Evolutionary conservation across 1,140 invertebrate species (phyloP).

Genomic region (Macrostomum lignano): DNA sequence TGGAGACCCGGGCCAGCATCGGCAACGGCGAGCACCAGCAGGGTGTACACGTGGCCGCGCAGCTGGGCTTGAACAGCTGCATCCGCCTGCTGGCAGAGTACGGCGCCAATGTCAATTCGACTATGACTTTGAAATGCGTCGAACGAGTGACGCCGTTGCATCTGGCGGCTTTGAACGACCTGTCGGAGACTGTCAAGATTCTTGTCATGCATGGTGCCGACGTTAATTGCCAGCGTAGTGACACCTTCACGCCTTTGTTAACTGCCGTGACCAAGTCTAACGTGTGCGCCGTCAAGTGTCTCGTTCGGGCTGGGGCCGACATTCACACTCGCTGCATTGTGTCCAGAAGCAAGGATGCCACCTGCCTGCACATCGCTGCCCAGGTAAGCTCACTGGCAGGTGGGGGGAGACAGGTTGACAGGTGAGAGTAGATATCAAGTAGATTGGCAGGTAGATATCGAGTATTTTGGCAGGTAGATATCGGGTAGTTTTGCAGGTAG

Average conservation of each 20-base stretch:
- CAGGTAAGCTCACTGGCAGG: no score
- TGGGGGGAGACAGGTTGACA: no score
- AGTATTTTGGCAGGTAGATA: no score
- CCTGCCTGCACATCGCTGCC: slow-evolving; percentile 1
- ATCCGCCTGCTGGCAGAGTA: neutral
- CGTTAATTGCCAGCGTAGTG: neutral
- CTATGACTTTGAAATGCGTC: slow-evolving; percentile 2
- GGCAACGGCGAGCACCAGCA: no score
- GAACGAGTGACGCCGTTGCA: slow-evolving; percentile 2
- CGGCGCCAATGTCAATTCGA: neutral
- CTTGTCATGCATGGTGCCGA: neutral
- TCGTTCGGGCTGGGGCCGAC: neutral
- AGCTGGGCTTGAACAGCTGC: no score
- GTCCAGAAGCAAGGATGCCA: neutral
- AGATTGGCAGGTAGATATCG: no score
- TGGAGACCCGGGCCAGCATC: no score
- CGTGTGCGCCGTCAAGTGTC: neutral
- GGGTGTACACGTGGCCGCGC: no score
- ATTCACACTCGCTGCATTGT: neutral
- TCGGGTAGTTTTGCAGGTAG: no score
- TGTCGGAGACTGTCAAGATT: neutral
- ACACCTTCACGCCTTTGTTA: neutral
- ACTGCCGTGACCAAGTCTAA: neutral
- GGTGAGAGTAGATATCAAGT: no score
- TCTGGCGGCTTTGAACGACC: slow-evolving; percentile 3